phyloP scores from a whole-genome alignment of 2,888 invertebrate species.

The Agrochola lota region DNA sequence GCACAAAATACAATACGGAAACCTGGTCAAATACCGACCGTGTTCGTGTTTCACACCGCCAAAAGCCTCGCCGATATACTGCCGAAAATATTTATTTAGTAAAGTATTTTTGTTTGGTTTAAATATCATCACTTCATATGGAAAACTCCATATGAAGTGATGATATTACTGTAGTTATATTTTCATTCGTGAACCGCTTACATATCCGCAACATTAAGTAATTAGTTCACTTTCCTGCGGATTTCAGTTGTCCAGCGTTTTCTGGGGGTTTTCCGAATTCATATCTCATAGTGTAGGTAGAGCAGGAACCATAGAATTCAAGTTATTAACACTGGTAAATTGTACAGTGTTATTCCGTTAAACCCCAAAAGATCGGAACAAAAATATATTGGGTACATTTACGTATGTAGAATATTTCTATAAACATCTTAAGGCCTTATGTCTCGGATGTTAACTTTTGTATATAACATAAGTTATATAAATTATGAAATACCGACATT shows the following conservation, averaged over 20 bases:
- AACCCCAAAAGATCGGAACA: neutral
- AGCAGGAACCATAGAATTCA: neutral
- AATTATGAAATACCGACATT: too few relatives aligned
- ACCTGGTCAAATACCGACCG: slow-evolving; percentile 58
- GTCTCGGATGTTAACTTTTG: slow-evolving; percentile 21
- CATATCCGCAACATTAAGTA: neutral
- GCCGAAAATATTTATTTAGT: slow-evolving; percentile 19
- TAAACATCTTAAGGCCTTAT: slow-evolving; percentile 10
- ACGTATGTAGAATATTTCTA: slow-evolving; percentile 3
- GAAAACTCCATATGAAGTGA: neutral
- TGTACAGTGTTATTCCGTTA: neutral
- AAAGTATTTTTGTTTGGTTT: slow-evolving; percentile 25
- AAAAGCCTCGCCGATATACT: slow-evolving; percentile 19
- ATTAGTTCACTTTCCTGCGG: neutral
- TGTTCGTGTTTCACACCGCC: slow-evolving; percentile 43
- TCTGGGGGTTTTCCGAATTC: neutral
- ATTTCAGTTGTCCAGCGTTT: neutral
- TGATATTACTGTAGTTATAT: neutral
- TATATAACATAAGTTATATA: neutral
- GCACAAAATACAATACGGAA: slow-evolving; percentile 73
- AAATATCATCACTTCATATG: slow-evolving; percentile 14
- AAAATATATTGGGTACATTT: slow-evolving; percentile 21
- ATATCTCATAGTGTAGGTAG: neutral
- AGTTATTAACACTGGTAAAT: neutral
- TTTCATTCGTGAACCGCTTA: neutral